A percentile compares a stretch with the other conserved stretches of the same genome.
phyloP scores from a whole-genome alignment of 2,888 invertebrate genomes.

The Keiferia lycopersicella region DNA sequence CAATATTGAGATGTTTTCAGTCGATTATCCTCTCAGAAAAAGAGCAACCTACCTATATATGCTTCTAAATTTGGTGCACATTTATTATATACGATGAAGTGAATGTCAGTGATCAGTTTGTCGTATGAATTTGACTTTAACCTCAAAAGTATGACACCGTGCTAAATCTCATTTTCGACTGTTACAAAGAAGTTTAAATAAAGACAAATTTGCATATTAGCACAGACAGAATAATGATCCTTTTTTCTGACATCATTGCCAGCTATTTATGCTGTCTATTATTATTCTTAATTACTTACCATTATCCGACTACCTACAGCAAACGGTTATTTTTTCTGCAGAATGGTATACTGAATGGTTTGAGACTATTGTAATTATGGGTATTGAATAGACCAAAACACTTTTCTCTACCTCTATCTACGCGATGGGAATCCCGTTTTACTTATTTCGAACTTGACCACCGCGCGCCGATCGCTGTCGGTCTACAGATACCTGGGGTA shows the following conservation, averaged over 20 bases:
- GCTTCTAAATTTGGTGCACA: too few relatives aligned
- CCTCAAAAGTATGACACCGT: background rate
- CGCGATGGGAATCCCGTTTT: background rate
- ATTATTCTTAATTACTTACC: constrained; percentile 11
- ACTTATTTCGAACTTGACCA: background rate
- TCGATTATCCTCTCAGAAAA: too few relatives aligned
- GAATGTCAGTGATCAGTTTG: too few relatives aligned
- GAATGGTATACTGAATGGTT: background rate
- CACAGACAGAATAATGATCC: constrained; percentile 8
- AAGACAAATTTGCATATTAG: constrained; percentile 10
- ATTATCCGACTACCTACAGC: background rate
- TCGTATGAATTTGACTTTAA: background rate
- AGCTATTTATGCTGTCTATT: background rate
- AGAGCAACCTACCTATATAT: too few relatives aligned
- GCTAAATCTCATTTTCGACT: background rate
- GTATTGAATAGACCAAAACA: too few relatives aligned
- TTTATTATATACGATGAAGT: too few relatives aligned
- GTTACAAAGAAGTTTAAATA: constrained; percentile 1
- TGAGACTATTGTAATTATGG: background rate
- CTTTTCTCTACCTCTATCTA: background rate
- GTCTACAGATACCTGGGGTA: too few relatives aligned
- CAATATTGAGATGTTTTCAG: too few relatives aligned
- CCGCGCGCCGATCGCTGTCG: too few relatives aligned
- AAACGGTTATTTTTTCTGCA: background rate
- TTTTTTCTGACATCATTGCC: constrained; percentile 15